Conservation (phyloP, 1,140 invertebrate genomes). For the Oppia nitens region DNA sequence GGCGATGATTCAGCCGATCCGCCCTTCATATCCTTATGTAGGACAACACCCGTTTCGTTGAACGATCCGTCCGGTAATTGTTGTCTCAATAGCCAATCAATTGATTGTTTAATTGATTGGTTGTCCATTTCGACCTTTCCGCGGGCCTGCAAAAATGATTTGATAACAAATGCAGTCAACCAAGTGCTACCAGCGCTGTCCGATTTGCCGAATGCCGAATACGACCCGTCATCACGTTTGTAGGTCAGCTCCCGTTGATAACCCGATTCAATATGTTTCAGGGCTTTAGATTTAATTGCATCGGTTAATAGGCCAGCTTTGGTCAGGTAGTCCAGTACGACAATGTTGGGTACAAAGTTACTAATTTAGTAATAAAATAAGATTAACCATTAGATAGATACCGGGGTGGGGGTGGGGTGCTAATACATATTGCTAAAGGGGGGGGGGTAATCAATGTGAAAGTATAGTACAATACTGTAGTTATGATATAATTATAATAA, state of each 20-base stretch:
- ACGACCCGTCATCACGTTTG: constrained; percentile 52
- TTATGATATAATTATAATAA: too few relatives aligned
- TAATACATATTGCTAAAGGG: too few relatives aligned
- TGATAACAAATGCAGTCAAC: constrained; percentile 63
- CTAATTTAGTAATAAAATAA: background rate
- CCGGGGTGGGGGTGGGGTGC: too few relatives aligned
- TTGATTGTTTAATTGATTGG: constrained; percentile 36
- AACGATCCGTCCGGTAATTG: constrained; percentile 70
- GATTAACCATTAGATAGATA: too few relatives aligned
- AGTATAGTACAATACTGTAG: too few relatives aligned
- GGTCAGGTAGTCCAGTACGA: constrained; percentile 45
- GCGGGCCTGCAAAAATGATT: constrained; percentile 47
- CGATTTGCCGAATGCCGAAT: constrained; percentile 53
- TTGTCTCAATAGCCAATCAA: constrained; percentile 56
- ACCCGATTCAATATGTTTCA: constrained; percentile 48
- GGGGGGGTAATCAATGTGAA: too few relatives aligned
- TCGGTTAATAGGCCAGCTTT: constrained; percentile 30
- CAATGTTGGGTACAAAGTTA: constrained; percentile 54
- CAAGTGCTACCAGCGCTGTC: constrained; percentile 52
- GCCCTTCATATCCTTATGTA: constrained; percentile 52
- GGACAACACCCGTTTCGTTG: constrained; percentile 51
- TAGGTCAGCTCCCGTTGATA: constrained; percentile 58
- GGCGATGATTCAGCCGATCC: constrained; percentile 1
- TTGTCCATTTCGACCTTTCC: constrained; percentile 46
- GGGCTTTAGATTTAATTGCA: constrained; percentile 36